These are phyloP conservation scores for Volucella inanis DNA, from an alignment of 2,888 invertebrate species.

Conservation along the genomic window DNA sequence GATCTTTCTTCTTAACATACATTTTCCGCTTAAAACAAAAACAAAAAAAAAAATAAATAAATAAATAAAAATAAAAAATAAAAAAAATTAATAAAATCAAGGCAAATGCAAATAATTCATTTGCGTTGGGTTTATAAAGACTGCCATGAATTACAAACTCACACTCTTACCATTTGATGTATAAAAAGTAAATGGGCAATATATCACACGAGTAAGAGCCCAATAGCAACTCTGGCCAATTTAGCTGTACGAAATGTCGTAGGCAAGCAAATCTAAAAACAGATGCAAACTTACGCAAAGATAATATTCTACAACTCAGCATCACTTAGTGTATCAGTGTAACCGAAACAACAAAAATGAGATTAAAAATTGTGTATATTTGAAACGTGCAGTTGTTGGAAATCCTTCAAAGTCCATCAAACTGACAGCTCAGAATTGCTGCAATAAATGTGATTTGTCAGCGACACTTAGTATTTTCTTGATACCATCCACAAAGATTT, in stretches of 20 bases:
- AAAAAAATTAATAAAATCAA: neutral
- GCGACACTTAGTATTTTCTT: conserved; percentile 73
- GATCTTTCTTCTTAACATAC: no score
- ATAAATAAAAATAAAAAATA: neutral
- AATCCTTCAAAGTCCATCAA: conserved; percentile 76
- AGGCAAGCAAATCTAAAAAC: conserved; percentile 53
- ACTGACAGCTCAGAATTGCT: conserved; percentile 73
- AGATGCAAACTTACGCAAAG: conserved; percentile 68
- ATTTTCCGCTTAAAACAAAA: no score
- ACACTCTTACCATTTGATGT: conserved; percentile 47
- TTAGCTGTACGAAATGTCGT: conserved; percentile 24
- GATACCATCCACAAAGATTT: conserved; percentile 73
- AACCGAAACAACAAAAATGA: conserved; percentile 62
- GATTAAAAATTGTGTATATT: conserved; percentile 74
- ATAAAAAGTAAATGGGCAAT: conserved; percentile 62
- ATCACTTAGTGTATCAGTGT: conserved; percentile 15
- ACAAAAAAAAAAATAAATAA: no score
- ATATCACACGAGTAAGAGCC: conserved; percentile 45
- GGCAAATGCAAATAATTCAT: conserved; percentile 32
- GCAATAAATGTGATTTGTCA: conserved; percentile 75
- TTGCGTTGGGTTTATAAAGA: conserved; percentile 11
- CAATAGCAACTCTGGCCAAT: conserved; percentile 15
- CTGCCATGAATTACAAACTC: conserved; percentile 17
- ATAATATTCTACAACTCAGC: conserved; percentile 32
- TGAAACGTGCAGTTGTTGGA: conserved; percentile 75